Percentiles rank a stretch among this genome's conserved stretches.
Evolutionary conservation across 2,113 vertebrate genomes (phyloP).

Genomic region (Nesoenas mayeri): DNA sequence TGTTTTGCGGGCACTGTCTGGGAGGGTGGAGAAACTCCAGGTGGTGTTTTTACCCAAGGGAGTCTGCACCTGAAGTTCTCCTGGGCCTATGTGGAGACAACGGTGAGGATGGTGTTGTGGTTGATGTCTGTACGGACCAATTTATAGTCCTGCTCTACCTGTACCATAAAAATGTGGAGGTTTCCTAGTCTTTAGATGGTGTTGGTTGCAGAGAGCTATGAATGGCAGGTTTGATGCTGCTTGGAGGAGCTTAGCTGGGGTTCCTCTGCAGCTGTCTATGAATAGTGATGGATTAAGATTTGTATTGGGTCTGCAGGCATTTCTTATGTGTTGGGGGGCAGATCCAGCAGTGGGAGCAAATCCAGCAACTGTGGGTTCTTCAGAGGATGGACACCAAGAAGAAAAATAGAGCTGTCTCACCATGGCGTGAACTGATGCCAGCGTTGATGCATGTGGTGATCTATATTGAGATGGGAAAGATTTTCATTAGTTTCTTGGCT

Average conservation of each 20-base stretch:
- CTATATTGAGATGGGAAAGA: not conserved
- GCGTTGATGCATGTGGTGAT: not conserved
- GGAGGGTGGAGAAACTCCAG: not conserved
- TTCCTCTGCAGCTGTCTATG: not conserved
- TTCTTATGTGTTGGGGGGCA: not conserved
- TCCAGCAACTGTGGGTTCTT: not conserved
- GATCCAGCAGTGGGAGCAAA: not conserved
- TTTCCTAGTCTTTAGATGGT: not conserved
- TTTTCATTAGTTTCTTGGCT: constrained; percentile 31
- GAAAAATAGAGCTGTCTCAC: not conserved
- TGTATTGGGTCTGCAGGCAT: not conserved
- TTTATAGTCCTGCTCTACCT: not conserved
- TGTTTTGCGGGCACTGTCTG: not conserved
- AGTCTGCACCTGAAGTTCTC: not conserved
- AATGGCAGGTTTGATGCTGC: not conserved
- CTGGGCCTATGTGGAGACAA: not conserved
- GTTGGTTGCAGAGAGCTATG: not conserved
- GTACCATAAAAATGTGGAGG: not conserved
- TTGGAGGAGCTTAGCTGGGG: not conserved
- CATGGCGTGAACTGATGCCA: not conserved
- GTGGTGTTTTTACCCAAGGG: not conserved
- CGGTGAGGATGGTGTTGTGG: not conserved
- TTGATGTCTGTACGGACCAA: not conserved
- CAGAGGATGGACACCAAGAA: not conserved
- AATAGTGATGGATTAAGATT: accelerated